Evolutionary conservation across 1,140 invertebrate genomes (phyloP), one percentile per base, ranked within the genome.

Genomic region (Scaptomyza pallida): DNA sequence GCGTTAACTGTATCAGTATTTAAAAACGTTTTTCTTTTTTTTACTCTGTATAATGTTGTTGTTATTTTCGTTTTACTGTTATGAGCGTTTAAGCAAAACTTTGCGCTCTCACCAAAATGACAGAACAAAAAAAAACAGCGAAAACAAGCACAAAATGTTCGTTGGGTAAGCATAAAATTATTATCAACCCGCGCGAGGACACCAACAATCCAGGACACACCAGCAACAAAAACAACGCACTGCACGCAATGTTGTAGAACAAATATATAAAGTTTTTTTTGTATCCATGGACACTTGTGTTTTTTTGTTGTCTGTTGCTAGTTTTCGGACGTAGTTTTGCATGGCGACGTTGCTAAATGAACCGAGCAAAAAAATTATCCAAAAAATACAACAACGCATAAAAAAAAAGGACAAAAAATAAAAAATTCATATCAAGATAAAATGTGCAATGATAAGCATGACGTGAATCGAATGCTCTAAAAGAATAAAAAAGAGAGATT

Each of bases 21-120:
- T 68, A 57, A 56, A 60, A 43, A 73, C 52, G 48, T 64, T 54
- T 60, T 44, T 48, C 48, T 33, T 40, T 61, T 61, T 30, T 59
- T 54, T n/a, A n/a, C 60, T 59, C 33, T 72, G 57, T 43, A 75
- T 63, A 83, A 72, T 78, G 59, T 56, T 72, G 45, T 47, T 45
- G 45, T 63, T 69, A 57, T 61, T 71, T 61, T 75, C 40, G 75
- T 78, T 86, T 78, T 78, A 73, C 63, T 88, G 77, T 81, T 88
- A 86, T 86, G 81, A 81, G 65, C 81, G 65, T 81, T 85, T 85
- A 86, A 86, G 81, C 77, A 78, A 86, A 86, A 88, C 70, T 86
- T 86, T 81, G 64, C 70, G 64, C 51, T 73, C 68, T 55, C 16
- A 48, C 35, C 43, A 33, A 48, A 61, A 37, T 10, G 9, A 37